Evolutionary conservation across 2,113 vertebrate species (phyloP).

Genomic region (Sapajus apella): DNA sequence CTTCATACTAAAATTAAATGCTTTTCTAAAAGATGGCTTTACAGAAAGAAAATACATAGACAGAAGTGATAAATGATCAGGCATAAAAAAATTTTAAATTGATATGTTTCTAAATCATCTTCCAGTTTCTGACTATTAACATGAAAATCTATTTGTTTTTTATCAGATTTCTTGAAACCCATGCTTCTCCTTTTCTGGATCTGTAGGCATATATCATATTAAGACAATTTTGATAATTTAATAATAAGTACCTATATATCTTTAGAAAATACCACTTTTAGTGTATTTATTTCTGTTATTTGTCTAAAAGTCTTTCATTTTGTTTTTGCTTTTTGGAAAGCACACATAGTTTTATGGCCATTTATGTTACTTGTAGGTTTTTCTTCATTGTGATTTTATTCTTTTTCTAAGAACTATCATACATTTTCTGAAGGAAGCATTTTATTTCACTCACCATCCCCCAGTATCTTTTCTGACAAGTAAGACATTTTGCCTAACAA

Average conservation of each 20-base stretch:
- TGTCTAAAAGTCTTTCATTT: not conserved
- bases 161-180: not conserved
- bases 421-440: not conserved
- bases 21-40: not conserved
- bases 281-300: conserved; percentile 43
- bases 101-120: conserved; percentile 21
- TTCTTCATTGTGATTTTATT: not conserved
- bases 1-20: not conserved
- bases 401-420: not conserved
- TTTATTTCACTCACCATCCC: not conserved
- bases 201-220: conserved; percentile 46
- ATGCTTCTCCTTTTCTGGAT: conserved; percentile 15
- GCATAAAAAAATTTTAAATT: not conserved
- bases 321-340: not conserved
- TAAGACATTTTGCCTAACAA: not conserved
- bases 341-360: not conserved
- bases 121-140: not conserved
- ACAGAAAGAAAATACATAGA: not conserved
- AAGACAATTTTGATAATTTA: not conserved
- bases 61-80: not conserved
- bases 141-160: conserved; percentile 49
- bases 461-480: not conserved
- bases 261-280: conserved; percentile 6
- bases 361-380: not conserved
- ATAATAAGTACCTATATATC: not conserved